Conservation (phyloP, 2,888 invertebrate species). For the Minunthozetes semirufus region DNA sequence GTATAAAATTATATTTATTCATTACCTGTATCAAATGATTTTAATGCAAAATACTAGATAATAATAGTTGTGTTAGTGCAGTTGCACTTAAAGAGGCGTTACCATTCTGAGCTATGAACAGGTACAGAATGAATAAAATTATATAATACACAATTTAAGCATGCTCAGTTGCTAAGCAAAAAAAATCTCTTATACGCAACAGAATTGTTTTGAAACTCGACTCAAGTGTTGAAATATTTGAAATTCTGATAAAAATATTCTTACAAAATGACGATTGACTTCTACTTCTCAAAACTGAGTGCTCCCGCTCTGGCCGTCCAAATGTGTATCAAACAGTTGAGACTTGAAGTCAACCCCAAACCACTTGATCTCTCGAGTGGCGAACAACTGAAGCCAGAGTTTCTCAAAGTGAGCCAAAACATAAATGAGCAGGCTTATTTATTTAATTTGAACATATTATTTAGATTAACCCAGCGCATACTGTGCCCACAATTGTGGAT, state of each 20-base stretch:
- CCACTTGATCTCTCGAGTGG: slow-evolving; percentile 56
- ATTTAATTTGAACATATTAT: slow-evolving; percentile 34
- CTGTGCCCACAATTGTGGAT: slow-evolving; percentile 74
- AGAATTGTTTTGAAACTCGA: no score
- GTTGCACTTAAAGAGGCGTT: no score
- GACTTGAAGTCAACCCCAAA: slow-evolving; percentile 61
- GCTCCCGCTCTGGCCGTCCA: slow-evolving; percentile 60
- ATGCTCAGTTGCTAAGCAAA: no score
- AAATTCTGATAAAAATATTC: no score
- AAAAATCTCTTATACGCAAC: no score
- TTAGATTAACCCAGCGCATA: slow-evolving; percentile 59
- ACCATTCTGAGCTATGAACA: no score
- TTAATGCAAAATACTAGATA: background rate
- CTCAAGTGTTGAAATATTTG: no score
- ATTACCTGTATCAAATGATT: no score
- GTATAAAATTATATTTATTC: no score
- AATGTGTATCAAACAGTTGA: slow-evolving; percentile 59
- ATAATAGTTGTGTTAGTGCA: no score
- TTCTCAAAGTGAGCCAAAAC: slow-evolving; percentile 58
- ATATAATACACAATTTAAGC: no score
- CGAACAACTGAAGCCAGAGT: slow-evolving; percentile 50
- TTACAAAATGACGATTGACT: slow-evolving; percentile 38
- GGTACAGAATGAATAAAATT: no score
- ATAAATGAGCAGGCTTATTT: background rate
- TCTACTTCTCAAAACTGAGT: slow-evolving; percentile 35